Evolutionary conservation across 2,797 vertebrate species (phyloP).

Genomic region (Gymnothorax javanicus): DNA sequence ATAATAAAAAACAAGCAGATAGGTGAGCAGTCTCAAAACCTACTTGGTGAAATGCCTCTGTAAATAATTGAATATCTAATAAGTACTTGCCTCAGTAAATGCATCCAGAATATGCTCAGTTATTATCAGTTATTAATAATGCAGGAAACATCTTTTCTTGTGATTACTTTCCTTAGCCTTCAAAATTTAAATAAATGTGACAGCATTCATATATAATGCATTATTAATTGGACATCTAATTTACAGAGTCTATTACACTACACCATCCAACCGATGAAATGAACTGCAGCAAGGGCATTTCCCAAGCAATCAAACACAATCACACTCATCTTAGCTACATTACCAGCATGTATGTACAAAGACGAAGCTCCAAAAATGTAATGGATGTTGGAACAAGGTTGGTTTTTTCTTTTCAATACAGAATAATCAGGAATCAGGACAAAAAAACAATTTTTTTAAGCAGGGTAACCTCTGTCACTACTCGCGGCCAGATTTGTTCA

Average conservation of each 20-base stretch:
- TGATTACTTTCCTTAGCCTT: conserved; percentile 49
- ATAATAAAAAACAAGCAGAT: background rate
- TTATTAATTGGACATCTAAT: conserved; percentile 39
- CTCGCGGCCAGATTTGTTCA: conserved; percentile 17
- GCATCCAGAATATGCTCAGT: conserved; percentile 42
- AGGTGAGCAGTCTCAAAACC: background rate
- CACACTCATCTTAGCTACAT: conserved; percentile 35
- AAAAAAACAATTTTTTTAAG: background rate
- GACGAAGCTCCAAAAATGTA: background rate
- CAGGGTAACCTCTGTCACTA: background rate
- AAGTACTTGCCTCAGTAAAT: conserved; percentile 45
- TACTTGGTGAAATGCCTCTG: conserved; percentile 20
- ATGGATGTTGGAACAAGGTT: background rate
- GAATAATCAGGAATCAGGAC: background rate
- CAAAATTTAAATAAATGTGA: conserved; percentile 16
- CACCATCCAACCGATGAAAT: background rate
- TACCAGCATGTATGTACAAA: background rate
- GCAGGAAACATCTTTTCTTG: conserved; percentile 54
- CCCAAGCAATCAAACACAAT: conserved; percentile 27
- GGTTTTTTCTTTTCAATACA: background rate
- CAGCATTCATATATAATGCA: conserved; percentile 32
- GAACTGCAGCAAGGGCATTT: background rate
- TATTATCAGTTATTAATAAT: conserved; percentile 50
- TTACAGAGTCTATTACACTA: background rate
- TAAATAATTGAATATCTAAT: conserved; percentile 39